phyloP scores from a whole-genome alignment of 2,888 invertebrate species.

The Tholera decimalis region DNA sequence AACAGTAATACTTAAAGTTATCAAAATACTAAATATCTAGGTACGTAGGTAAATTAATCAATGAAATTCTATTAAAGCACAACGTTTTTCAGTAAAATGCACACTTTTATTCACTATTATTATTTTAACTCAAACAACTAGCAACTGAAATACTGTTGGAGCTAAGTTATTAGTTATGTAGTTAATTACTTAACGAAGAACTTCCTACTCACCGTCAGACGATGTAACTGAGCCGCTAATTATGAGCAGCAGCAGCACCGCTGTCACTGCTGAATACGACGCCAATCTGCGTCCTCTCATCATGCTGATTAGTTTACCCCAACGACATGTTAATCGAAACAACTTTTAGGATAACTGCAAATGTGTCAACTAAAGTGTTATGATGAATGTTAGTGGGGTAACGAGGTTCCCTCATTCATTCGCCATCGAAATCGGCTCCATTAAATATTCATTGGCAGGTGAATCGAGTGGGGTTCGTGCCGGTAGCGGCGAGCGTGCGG shows the following conservation, averaged over 20 bases:
- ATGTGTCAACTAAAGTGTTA: slow-evolving; percentile 78
- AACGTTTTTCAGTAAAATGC: slow-evolving; percentile 49
- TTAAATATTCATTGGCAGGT: slow-evolving; percentile 87
- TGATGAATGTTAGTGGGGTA: slow-evolving; percentile 79
- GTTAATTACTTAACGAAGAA: slow-evolving; percentile 62
- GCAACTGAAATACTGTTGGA: slow-evolving; percentile 41
- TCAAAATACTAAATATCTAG: slow-evolving; percentile 30
- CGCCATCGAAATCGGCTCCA: slow-evolving; percentile 81
- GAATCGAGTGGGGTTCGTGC: slow-evolving; percentile 78
- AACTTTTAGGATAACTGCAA: slow-evolving; percentile 81
- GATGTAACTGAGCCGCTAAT: slow-evolving; percentile 79
- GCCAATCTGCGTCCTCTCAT: slow-evolving; percentile 82
- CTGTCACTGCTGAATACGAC: slow-evolving; percentile 74
- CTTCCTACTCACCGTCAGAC: slow-evolving; percentile 84
- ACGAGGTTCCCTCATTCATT: slow-evolving; percentile 84
- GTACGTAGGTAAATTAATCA: slow-evolving; percentile 25
- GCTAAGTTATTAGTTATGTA: slow-evolving; percentile 57
- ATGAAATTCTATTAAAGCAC: slow-evolving; percentile 29
- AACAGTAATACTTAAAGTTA: slow-evolving; percentile 15
- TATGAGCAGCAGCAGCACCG: slow-evolving; percentile 78
- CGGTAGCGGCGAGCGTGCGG: slow-evolving; percentile 65
- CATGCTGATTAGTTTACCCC: slow-evolving; percentile 81
- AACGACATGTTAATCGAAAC: slow-evolving; percentile 80
- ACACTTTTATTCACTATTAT: slow-evolving; percentile 42
- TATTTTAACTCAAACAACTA: slow-evolving; percentile 45